Percentiles rank a stretch among this genome's conserved stretches.
These are phyloP conservation scores for Heteronetta atricapilla DNA, from an alignment of 2,113 vertebrate genomes.

Conservation along the genomic window DNA sequence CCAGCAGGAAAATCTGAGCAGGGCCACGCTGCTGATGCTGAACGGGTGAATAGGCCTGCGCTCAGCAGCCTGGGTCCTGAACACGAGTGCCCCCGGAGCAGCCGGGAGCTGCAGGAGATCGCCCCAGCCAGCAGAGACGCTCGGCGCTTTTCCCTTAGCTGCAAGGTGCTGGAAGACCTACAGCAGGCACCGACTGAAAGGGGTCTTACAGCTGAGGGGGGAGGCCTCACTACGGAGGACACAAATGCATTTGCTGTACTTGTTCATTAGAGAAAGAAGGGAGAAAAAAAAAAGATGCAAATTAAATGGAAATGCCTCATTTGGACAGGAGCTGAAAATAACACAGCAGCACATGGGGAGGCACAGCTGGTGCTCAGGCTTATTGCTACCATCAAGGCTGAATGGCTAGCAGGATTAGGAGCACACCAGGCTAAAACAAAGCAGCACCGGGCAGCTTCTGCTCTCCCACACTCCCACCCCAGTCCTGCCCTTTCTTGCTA, in stretches of 20 bases:
- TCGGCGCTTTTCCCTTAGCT: not conserved
- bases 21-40: not conserved
- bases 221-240: not conserved
- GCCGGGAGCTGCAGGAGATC: not conserved
- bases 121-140: not conserved
- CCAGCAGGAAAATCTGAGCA: not conserved
- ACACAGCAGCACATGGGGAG: slow-evolving; percentile 7
- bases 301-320: slow-evolving; percentile 55
- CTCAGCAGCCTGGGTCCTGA: not conserved
- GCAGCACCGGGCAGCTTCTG: slow-evolving; percentile 5
- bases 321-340: slow-evolving; percentile 42
- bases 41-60: not conserved
- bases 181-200: slow-evolving; percentile 15
- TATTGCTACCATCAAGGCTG: slow-evolving; percentile 31
- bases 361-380: slow-evolving; percentile 38
- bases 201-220: not conserved
- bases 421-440: slow-evolving; percentile 23
- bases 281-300: slow-evolving; percentile 21
- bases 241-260: slow-evolving; percentile 34
- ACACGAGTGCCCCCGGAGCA: not conserved
- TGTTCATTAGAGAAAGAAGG: slow-evolving; percentile 24
- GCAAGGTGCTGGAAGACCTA: not conserved
- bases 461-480: not conserved
- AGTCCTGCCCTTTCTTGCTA: not conserved
- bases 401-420: slow-evolving; percentile 46